phyloP scores from a whole-genome alignment of 2,113 vertebrate species.

The Pangasianodon hypophthalmus region DNA sequence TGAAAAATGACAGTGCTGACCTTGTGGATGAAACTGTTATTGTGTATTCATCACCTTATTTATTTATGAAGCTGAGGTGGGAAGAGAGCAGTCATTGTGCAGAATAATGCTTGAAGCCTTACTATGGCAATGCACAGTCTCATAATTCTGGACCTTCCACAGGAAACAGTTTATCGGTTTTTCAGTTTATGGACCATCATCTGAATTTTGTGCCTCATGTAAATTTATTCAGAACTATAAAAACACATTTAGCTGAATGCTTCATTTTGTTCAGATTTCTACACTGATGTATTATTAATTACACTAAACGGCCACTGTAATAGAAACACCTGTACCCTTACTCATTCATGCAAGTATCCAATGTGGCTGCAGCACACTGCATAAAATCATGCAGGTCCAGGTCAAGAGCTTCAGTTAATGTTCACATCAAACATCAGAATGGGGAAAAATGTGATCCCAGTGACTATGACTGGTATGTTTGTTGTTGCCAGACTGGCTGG shows the following conservation, averaged over 20 bases:
- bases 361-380: background rate
- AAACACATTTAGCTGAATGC: background rate
- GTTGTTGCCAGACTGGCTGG: background rate
- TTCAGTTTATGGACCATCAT: conserved; percentile 7
- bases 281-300: background rate
- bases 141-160: conserved; percentile 15
- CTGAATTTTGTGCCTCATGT: background rate
- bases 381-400: background rate
- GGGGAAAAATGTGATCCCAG: background rate
- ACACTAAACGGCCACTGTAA: background rate
- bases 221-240: background rate
- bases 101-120: conserved; percentile 40
- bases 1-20: background rate
- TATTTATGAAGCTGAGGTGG: conserved; percentile 39
- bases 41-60: conserved; percentile 52
- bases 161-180: conserved; percentile 16
- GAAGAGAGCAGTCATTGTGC: conserved; percentile 10
- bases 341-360: background rate
- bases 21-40: background rate
- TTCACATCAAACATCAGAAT: background rate
- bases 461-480: background rate
- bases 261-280: background rate
- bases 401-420: background rate
- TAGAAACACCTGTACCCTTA: background rate
- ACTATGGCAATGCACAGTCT: conserved; percentile 39